Base-by-base conservation (phyloP, 2,797 vertebrate genomes). In the Melanotaenia parkinsoni region DNA sequence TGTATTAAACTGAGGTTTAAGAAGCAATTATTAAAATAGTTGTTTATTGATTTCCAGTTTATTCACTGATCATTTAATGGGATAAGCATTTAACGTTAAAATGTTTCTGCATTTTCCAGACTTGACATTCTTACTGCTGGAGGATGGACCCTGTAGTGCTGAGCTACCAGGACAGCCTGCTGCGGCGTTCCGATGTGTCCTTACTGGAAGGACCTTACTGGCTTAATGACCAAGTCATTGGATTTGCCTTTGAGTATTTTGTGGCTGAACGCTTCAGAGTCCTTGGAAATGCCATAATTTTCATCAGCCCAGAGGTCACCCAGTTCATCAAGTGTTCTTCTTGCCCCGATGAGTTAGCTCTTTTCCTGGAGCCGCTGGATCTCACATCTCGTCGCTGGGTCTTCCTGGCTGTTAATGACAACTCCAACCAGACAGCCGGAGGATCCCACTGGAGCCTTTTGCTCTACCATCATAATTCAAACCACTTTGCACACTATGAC, bases 381-480 rank as follows among this genome's bases (percentile, higher is more conserved):
- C 95, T 99, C 4, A 83, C 89, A 0, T 80, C 81, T n/a, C 96
- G 96, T 61, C 93, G 82, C 45, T 95, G 96, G 89, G 89, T 99
- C 82, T 97, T 99, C 89, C 86, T 99, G 60, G 96, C 98, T 0
- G 95, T 99, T 78, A 99, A 99, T 1, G 96, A 99, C 88, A 99
- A 99, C 91, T 96, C 97, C 72, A 96, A 93, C 87, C 96, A 97
- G 82, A 91, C 90, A 0, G 97, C 98, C 0, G 98, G 97, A 0
- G 98, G 98, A 53, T 96, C 96, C 58, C 98, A 99, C 86, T 99
- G 98, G 98, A 99, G 98, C 90, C 92, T 99, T 16, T 86, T 99
- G 79, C 94, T 97, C 69, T 99, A 96, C 89, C 94, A 94, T 67
- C 95, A 93, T 61, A 92, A 92, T 86, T 89, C 90, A 62, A 92